A percentile compares a stretch with the other conserved stretches of the same genome.
phyloP scores from a whole-genome alignment of 2,888 invertebrate species.

The Patella caerulea region DNA sequence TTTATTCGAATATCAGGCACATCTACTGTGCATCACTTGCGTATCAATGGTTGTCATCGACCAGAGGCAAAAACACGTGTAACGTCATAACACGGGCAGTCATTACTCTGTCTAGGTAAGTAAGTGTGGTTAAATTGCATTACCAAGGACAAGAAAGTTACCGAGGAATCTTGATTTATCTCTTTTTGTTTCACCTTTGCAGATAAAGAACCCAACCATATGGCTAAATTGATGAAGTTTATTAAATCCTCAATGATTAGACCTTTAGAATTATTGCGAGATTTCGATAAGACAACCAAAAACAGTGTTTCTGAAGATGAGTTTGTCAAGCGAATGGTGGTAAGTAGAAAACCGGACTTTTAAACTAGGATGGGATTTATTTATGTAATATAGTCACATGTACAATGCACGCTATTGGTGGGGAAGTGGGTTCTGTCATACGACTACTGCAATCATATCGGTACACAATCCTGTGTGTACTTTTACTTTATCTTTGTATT shows the following conservation, averaged over 20 bases:
- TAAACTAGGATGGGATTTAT: not conserved
- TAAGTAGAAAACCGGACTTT: conserved; percentile 23
- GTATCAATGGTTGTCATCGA: no score
- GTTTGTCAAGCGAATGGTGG: conserved; percentile 55
- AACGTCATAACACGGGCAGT: no score
- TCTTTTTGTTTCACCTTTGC: not conserved
- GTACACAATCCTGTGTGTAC: no score
- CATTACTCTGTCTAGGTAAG: no score
- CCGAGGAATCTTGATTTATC: no score
- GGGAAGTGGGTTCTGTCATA: not conserved
- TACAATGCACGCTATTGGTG: not conserved
- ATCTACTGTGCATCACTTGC: no score
- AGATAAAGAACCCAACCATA: conserved; percentile 52
- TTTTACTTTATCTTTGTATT: not conserved
- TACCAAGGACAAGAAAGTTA: no score
- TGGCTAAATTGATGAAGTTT: conserved; percentile 58
- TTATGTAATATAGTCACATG: not conserved
- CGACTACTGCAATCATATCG: no score
- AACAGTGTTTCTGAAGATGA: conserved; percentile 47
- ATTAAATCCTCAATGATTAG: conserved; percentile 52
- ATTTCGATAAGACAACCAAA: conserved; percentile 53
- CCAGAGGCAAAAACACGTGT: no score
- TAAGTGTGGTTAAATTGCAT: no score
- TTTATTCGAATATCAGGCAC: no score
- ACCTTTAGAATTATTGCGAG: conserved; percentile 57